Conservation (phyloP, 2,888 invertebrate genomes). For the Acronicta aceris region DNA sequence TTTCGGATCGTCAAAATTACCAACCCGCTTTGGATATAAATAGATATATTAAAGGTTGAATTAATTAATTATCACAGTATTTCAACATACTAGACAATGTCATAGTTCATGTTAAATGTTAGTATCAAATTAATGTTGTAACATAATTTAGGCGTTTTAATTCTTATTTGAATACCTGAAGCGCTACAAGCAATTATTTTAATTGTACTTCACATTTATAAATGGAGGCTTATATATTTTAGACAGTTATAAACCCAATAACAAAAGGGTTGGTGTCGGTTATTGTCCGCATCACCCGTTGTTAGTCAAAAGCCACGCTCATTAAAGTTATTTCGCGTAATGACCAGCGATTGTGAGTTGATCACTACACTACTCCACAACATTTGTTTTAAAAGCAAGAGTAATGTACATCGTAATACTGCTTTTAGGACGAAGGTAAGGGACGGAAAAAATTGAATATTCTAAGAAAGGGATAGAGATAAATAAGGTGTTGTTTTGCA, state of each 20-base stretch:
- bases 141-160: neutral
- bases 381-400: slow-evolving; percentile 57
- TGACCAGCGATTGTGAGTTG: slow-evolving; percentile 43
- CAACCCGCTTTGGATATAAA: no score
- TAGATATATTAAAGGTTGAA: no score
- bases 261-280: slow-evolving; percentile 14
- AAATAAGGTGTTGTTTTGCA: slow-evolving; percentile 12
- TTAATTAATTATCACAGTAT: no score
- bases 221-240: slow-evolving; percentile 9
- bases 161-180: neutral
- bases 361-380: slow-evolving; percentile 48
- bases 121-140: neutral
- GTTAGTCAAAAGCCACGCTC: slow-evolving; percentile 42
- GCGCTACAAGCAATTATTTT: slow-evolving; percentile 2
- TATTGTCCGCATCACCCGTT: slow-evolving; percentile 29
- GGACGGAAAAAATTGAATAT: slow-evolving; percentile 5
- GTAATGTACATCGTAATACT: slow-evolving; percentile 42
- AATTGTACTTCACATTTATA: neutral
- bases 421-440: slow-evolving; percentile 13
- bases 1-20: no score
- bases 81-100: neutral
- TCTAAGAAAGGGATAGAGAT: slow-evolving; percentile 14
- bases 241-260: slow-evolving; percentile 9
- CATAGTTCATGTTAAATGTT: neutral
- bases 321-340: slow-evolving; percentile 48